Evolutionary conservation across 2,797 vertebrate species (phyloP).

Genomic region (Anniella stebbinsi): DNA sequence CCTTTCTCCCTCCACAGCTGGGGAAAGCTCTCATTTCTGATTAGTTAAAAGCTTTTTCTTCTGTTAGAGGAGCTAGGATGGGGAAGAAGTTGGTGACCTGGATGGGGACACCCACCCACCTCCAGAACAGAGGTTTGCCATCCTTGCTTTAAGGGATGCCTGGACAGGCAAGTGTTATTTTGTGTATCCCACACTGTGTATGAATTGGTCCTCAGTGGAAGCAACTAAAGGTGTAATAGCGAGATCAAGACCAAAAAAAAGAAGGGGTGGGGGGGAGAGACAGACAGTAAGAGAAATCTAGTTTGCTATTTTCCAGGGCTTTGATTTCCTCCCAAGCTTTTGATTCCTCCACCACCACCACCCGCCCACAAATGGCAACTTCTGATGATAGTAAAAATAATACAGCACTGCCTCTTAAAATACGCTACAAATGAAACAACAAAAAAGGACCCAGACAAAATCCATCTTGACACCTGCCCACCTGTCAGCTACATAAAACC

Average conservation of each 20-base stretch:
- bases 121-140: background rate
- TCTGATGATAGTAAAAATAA: slow-evolving; percentile 38
- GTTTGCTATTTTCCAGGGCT: background rate
- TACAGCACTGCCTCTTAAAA: background rate
- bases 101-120: too few species aligned
- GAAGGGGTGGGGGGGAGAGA: too few species aligned
- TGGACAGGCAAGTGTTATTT: background rate
- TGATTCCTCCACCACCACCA: background rate
- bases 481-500: slow-evolving; percentile 39
- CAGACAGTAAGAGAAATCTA: background rate
- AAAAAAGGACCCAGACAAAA: slow-evolving; percentile 28
- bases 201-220: background rate
- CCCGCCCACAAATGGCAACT: background rate
- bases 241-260: background rate
- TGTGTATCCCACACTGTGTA: background rate
- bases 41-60: too few species aligned
- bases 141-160: background rate
- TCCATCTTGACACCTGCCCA: slow-evolving; percentile 11
- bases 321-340: slow-evolving; percentile 9
- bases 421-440: slow-evolving; percentile 33
- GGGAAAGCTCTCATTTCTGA: too few species aligned
- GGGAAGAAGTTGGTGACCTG: too few species aligned
- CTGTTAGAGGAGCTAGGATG: too few species aligned
- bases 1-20: too few species aligned
- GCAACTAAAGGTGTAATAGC: background rate